Base-by-base conservation (phyloP, 2,888 invertebrate genomes). In the Dynastes hyllus region DNA sequence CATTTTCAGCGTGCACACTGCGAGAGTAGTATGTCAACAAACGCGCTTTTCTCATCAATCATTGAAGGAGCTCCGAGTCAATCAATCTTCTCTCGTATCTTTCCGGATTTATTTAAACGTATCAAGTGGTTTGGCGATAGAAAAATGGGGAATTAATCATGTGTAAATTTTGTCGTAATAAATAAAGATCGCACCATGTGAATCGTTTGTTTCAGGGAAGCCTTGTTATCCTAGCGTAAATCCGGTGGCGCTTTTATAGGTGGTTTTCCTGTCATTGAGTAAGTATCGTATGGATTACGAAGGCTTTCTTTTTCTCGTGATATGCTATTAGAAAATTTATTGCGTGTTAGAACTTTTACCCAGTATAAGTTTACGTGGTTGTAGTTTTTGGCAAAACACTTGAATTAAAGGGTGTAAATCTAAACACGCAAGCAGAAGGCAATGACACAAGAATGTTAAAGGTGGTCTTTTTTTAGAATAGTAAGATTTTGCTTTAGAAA, bases 21-120 rank as follows among this genome's bases (percentile, higher is more conserved):
- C 50, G 22, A 45, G 61, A 75, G 73, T 61, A 63, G 63, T 75
- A 50, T 61, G 73, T 75, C 73, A 75, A 75, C 73, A 63, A 75
- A 75, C 61, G 45, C 61, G 61, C 73, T 75, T 61, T 75, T 75
- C 73, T 61, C 73, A 75, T 75, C 73, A 75, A 75, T 75, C 73
- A 75, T 75, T 61, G 73, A 75, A 75, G 73, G 61, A 75, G 27
- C 61, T 40, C 29, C 45, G 61, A 75, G 73, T 75, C 73, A 75
- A 75, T 75, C 73, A 75, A 75, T 75, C 73, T 75, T 75, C 45
- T 63, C 45, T 75, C 73, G 40, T 75, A 75, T 75, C 73, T 75
- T 75, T 61, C 73, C 61, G 61, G 61, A 45, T 61, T 75, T 75
- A 75, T 75, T 75, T 75, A 75, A 75, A 75, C 73, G 61, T 75